Conservation (phyloP, 2,113 vertebrate species). For the Hydropotes inermis region DNA sequence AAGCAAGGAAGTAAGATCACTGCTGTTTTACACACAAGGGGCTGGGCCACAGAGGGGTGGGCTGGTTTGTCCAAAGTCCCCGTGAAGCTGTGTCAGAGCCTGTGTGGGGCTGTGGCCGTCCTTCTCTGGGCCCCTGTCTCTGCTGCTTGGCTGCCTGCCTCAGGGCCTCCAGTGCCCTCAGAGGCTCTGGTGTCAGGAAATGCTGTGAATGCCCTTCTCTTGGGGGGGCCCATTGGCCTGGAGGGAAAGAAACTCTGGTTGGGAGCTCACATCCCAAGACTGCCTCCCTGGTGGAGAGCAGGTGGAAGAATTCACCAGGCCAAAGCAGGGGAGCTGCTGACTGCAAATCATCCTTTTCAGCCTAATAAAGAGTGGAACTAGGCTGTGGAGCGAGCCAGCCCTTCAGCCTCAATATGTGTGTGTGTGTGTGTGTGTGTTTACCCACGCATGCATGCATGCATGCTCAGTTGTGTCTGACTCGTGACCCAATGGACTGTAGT, state of each 20-base stretch:
- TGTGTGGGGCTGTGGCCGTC: neutral
- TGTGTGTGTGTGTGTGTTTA: neutral
- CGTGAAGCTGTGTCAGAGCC: neutral
- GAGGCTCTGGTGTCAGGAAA: neutral
- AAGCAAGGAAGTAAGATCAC: neutral
- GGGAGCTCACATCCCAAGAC: neutral
- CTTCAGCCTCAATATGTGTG: neutral
- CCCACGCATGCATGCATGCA: accelerated
- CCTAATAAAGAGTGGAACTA: neutral
- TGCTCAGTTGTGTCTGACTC: neutral
- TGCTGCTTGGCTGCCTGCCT: neutral
- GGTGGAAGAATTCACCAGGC: neutral
- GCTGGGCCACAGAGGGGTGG: neutral
- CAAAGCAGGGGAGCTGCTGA: neutral
- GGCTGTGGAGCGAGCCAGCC: neutral
- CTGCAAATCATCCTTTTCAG: slow-evolving; percentile 3
- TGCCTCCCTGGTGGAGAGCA: neutral
- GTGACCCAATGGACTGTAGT: neutral
- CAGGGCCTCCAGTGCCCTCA: neutral
- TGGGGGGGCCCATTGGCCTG: too few species aligned
- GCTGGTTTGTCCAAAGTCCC: slow-evolving; percentile 25
- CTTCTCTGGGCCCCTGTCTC: neutral
- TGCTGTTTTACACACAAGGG: slow-evolving; percentile 41
- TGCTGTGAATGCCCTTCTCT: neutral
- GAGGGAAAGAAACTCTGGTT: neutral